Evolutionary conservation across 2,888 invertebrate genomes (phyloP), one percentile per base, ranked within the genome.

Genomic region (Eulithis testata): DNA sequence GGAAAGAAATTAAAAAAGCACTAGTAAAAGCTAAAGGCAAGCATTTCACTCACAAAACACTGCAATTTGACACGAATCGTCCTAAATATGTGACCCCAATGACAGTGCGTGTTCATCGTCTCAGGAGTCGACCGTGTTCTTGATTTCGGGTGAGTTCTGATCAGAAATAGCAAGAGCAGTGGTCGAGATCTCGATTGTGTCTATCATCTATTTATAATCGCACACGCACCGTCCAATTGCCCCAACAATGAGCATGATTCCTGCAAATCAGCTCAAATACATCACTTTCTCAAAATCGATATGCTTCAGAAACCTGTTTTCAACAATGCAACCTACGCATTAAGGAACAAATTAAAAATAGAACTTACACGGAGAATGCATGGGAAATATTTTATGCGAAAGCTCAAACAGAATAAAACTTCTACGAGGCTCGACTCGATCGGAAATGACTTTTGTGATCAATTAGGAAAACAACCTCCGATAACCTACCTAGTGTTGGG

Each of bases 141-240:
- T 86, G 86, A 85, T 87, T 83, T 79, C 77, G 76, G 81, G 78
- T 81, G 84, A 80, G 83, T 81, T 84, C 85, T 75, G 82, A 80
- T 85, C 86, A 83, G 76, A 90, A 91, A 90, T 90, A 91, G 87
- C 85, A 83, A 79, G 81, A 89, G 85, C 86, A 86, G 85, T 86
- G 87, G 80, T 88, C 86, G 86, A 85, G 80, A 82, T 86, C 78
- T 80, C 79, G 79, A 85, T 84, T 83, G 78, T 85, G 77, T 83
- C 77, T 81, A 81, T 86, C 81, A 84, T 85, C 82, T 85, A 87
- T 90, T 91, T 88, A 84, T 89, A 88, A 84, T 82, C 74, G 81
- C 80, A 82, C 83, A 80, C 79, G 80, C 80, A 82, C 82, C 81
- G 79, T 82, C 77, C 82, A 80, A 84, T 82, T 81, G 78, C 78